phyloP scores from a whole-genome alignment of 2,113 vertebrate genomes.

The Daubentonia madagascariensis region DNA sequence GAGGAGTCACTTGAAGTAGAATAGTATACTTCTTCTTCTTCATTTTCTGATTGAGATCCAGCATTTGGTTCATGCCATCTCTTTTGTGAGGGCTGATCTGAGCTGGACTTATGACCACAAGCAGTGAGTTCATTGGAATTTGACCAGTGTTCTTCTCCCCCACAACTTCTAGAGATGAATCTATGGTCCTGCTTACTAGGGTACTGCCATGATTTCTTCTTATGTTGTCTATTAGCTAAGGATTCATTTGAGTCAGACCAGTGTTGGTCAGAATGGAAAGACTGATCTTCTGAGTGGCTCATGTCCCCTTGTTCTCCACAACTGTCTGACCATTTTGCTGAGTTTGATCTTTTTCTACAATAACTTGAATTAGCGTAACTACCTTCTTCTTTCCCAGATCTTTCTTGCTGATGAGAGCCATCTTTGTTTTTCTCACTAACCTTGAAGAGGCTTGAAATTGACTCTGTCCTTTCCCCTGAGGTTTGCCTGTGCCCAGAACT shows the following conservation, averaged over 20 bases:
- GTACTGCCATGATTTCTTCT: background rate
- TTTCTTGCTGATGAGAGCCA: slow-evolving; percentile 9
- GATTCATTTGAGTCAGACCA: background rate
- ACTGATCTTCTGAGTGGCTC: background rate
- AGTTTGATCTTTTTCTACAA: background rate
- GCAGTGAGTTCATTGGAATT: background rate
- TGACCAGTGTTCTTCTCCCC: background rate
- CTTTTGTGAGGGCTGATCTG: background rate
- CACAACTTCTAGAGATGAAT: background rate
- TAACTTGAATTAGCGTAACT: background rate
- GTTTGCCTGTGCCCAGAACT: background rate
- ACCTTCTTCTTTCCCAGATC: background rate
- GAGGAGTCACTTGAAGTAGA: background rate
- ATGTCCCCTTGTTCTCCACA: background rate
- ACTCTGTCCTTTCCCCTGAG: background rate
- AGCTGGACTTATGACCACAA: background rate
- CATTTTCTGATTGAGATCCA: background rate
- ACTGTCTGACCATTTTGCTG: background rate
- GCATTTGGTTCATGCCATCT: background rate
- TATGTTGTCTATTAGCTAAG: background rate
- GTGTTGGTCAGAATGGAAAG: background rate
- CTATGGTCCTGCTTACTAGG: background rate
- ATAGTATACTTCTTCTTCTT: background rate
- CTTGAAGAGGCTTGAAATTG: background rate
- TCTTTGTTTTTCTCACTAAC: background rate